Evolutionary conservation across 64 coral and sea anemone species (phyloP), one percentile per base, ranked within the genome.

Genomic region (Hydrozoanthus tunicans): DNA sequence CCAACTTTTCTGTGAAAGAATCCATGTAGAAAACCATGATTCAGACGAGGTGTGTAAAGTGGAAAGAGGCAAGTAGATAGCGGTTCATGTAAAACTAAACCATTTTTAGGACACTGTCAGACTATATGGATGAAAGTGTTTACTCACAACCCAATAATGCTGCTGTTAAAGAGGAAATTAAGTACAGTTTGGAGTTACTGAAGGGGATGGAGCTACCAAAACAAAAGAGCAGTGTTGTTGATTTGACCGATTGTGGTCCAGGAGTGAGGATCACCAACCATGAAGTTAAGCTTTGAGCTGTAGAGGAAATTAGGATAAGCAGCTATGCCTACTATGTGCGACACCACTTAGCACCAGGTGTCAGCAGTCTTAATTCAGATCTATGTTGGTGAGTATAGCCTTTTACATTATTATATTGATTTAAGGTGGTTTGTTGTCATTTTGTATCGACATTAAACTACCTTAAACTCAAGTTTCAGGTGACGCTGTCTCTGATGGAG

Each of bases 291-390:
- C 26, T 90, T 24, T 54, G 86, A 13, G 59, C 70, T 90, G 71
- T 62, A 9, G 86, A 90, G 56, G 72, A 76, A 59, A 90, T 77
- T 58, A 74, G 68, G 59, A 26, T 90, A 57, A 63, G 43, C 20
- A 43, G 32, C 58, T 77, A 77, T 78, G 88, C 64, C 58, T 91
- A 81, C 68, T 91, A 81, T 70, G 79, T 91, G 55, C 32, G 89
- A 64, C 89, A 91, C 55, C 89, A 91, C 66, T 77, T 91, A 58
- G 89, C 89, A 91, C 75, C 59, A 55, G 77, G 77, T 5, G 89
- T 81, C 52, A 91, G 77, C 53, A 91, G 89, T 70, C 89, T 79
- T 15, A 91, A 81, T 79, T 67, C 77, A 81, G 53, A 91, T 77
- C 55, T 91, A 91, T 81, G 76, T 91, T 64, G 89, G 89, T 91